Percentiles rank a stretch among this genome's conserved stretches.
These are phyloP conservation scores for Brachirus orientalis DNA, from an alignment of 2,113 vertebrate genomes.

Conservation along the genomic window DNA sequence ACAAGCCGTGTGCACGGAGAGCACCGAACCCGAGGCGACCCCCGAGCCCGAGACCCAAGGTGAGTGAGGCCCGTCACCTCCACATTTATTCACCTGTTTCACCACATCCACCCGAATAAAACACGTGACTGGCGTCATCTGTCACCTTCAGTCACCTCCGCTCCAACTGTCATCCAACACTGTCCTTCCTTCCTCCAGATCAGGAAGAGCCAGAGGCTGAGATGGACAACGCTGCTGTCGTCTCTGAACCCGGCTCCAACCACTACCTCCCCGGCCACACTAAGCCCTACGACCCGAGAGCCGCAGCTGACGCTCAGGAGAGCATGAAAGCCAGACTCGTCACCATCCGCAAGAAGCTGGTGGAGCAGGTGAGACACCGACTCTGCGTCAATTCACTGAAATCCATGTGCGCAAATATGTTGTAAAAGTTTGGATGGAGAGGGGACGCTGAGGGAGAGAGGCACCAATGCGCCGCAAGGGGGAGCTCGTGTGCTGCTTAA, in stretches of 20 bases:
- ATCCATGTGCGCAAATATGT: constrained; percentile 12
- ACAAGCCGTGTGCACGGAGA: constrained; percentile 84
- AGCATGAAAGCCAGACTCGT: constrained; percentile 84
- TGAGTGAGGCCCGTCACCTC: constrained; percentile 54
- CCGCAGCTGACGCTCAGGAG: constrained; percentile 82
- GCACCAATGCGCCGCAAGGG: constrained; percentile 58
- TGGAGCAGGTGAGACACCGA: constrained; percentile 82
- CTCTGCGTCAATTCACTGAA: too few species aligned
- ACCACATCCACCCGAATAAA: constrained; percentile 19
- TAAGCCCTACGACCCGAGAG: constrained; percentile 82
- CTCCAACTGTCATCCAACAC: too few species aligned
- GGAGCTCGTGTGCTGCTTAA: constrained; percentile 54
- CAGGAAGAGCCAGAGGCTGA: constrained; percentile 70
- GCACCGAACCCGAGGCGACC: constrained; percentile 59
- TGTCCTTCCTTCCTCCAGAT: constrained; percentile 58
- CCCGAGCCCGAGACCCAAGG: constrained; percentile 72
- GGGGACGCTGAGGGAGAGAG: not conserved
- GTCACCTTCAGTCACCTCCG: too few species aligned
- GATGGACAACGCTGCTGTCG: constrained; percentile 80
- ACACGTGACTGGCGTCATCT: too few species aligned
- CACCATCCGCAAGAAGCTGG: constrained; percentile 80
- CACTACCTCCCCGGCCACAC: constrained; percentile 79
- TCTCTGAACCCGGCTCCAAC: constrained; percentile 81
- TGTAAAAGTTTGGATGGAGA: constrained; percentile 54
- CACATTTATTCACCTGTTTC: constrained; percentile 7